Conservation (phyloP, 1,140 invertebrate species). For the Apis dorsata region DNA sequence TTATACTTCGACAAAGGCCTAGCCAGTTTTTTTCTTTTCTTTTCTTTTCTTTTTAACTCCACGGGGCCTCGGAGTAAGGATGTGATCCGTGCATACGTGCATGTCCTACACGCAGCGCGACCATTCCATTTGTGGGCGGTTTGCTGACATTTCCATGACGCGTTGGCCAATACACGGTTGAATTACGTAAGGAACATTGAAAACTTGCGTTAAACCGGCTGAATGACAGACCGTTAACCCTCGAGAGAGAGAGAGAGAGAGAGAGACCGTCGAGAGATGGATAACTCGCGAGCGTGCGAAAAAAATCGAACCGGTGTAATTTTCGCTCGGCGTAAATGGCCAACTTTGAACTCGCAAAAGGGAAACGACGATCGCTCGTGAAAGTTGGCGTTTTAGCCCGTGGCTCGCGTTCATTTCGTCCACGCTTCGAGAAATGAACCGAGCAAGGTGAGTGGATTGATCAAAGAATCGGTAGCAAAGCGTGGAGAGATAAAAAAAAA, state of each 20-base stretch:
- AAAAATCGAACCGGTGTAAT: slow-evolving; percentile 1
- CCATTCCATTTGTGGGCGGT: slow-evolving; percentile 67
- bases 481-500: slow-evolving; percentile 16
- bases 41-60: neutral
- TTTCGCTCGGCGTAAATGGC: neutral
- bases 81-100: slow-evolving; percentile 55
- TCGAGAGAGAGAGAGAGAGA: neutral
- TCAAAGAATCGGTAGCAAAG: slow-evolving; percentile 52
- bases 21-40: neutral
- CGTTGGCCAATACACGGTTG: slow-evolving; percentile 61
- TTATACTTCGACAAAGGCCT: slow-evolving; percentile 53
- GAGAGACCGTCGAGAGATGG: no score
- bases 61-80: slow-evolving; percentile 39
- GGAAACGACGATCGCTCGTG: slow-evolving; percentile 24
- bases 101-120: slow-evolving; percentile 67
- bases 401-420: neutral
- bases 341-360: neutral
- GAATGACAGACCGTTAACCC: slow-evolving; percentile 52
- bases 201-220: slow-evolving; percentile 47
- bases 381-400: slow-evolving; percentile 30
- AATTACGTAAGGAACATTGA: slow-evolving; percentile 65
- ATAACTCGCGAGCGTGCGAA: slow-evolving; percentile 10
- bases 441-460: slow-evolving; percentile 29
- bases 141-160: slow-evolving; percentile 69
- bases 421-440: neutral